Percentiles rank a stretch among this genome's conserved stretches.
phyloP scores from a whole-genome alignment of 2,113 vertebrate species.

The Ophthalmolycus amberensis region DNA sequence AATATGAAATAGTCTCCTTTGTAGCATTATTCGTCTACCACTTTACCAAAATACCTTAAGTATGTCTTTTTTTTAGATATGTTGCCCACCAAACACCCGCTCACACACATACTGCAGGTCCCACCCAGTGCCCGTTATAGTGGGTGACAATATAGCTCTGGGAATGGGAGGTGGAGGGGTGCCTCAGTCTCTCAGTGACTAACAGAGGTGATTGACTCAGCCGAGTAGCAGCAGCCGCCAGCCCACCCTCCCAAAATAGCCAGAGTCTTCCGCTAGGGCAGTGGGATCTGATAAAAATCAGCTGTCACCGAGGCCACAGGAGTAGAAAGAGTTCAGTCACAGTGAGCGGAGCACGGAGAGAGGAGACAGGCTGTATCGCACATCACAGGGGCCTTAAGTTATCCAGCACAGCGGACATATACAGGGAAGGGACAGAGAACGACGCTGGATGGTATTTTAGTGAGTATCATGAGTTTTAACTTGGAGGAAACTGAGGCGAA shows the following conservation, averaged over 20 bases:
- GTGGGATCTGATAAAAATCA: constrained; percentile 88
- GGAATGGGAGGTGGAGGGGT: constrained; percentile 65
- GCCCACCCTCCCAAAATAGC: constrained; percentile 90
- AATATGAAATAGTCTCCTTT: neutral
- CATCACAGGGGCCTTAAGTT: constrained; percentile 25
- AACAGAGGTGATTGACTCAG: constrained; percentile 87
- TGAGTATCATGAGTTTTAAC: constrained; percentile 65
- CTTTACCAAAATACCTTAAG: constrained; percentile 38
- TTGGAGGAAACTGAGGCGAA: neutral
- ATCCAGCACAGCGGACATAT: constrained; percentile 32
- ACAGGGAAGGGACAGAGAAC: constrained; percentile 16
- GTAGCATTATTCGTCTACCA: neutral
- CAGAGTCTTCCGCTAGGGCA: constrained; percentile 51
- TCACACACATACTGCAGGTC: constrained; percentile 58
- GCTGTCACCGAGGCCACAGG: constrained; percentile 80
- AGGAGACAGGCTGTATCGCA: constrained; percentile 39
- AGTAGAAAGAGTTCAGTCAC: constrained; percentile 76
- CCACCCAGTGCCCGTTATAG: constrained; percentile 68
- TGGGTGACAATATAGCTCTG: constrained; percentile 69
- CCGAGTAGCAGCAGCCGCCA: constrained; percentile 74
- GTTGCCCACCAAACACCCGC: constrained; percentile 11
- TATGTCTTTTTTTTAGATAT: neutral
- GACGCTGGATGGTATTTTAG: constrained; percentile 44
- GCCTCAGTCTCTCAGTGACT: constrained; percentile 63
- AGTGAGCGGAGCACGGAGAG: constrained; percentile 27